These are phyloP conservation scores for Aselliscus stoliczkanus DNA, from an alignment of 2,797 vertebrate species.

Conservation along the genomic window DNA sequence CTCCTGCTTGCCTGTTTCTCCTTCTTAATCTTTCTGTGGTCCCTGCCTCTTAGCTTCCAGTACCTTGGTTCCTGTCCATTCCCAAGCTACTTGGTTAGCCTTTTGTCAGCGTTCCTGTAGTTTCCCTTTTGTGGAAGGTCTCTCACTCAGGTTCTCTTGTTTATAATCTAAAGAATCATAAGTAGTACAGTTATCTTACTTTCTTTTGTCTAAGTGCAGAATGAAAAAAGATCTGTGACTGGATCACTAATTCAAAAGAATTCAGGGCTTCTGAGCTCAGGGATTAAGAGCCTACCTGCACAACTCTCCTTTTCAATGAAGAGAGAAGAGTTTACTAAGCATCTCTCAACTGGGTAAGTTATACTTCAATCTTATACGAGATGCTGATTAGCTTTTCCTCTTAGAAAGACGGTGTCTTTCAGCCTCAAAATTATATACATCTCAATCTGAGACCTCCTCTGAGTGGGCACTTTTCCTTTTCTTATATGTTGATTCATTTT, in stretches of 20 bases:
- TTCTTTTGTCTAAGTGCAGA: background rate
- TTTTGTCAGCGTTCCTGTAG: background rate
- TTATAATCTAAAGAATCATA: background rate
- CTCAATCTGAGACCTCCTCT: background rate
- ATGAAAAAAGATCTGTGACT: background rate
- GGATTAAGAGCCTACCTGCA: background rate
- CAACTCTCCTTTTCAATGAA: background rate
- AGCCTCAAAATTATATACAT: background rate
- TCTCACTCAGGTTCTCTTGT: background rate
- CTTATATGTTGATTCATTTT: background rate
- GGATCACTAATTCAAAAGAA: background rate
- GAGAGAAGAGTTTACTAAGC: background rate
- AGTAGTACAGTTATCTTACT: background rate
- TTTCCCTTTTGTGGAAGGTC: background rate
- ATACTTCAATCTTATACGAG: background rate
- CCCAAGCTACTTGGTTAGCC: background rate
- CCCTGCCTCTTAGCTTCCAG: background rate
- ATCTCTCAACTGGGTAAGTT: background rate
- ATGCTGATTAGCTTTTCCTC: background rate
- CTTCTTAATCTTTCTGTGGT: background rate
- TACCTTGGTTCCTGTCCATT: background rate
- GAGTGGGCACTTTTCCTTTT: background rate
- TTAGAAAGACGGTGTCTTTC: background rate
- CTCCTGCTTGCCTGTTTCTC: background rate
- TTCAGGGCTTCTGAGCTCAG: background rate